Base-by-base conservation (phyloP, 2,113 vertebrate species). In the Channa argus region DNA sequence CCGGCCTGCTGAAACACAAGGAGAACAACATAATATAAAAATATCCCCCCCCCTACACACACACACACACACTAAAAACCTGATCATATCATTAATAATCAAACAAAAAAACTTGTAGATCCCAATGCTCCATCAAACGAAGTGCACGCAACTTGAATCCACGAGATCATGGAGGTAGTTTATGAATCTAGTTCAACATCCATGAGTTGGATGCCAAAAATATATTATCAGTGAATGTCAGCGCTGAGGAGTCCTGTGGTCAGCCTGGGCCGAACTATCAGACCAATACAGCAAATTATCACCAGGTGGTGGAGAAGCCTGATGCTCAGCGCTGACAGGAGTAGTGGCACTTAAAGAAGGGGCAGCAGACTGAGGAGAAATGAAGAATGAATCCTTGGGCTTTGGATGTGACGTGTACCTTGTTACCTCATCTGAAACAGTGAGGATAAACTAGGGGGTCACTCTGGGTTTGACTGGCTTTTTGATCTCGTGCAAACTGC, bases 141-240 rank as follows among this genome's bases (percentile, higher is more conserved):
- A 55, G 61, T 36, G 24, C 61, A 49, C 61, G 24, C 24, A 24
- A 24, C 24, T 24, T 63, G 14, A 24, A 55, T 49, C 24, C 12
- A 44, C 51, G 68, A 80, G 63, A 62, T 45, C 24, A 36, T 1
- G 8, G 61, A 62, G 33, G 6, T 54, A 39, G 52, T 54, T 69
- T 79, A 56, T 83, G 56, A 71, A 83, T 54, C 9, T 3, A 24
- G 13, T 54, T 68, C 52, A 66, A 54, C 34, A 52, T 63, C 71
- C 72, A 58, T 51, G 53, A 52, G 36, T 52, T 59, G 8, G 65
- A 34, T 5, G 58, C 69, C 37, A 74, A 71, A 66, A 72, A 56
- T 55, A 14, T 75, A 66, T 77, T 39, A 45, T 50, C 9, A 49
- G 37, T 46, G 5, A 62, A 62, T 82, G 67, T 72, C 14, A 46